phyloP scores from a whole-genome alignment of 2,797 vertebrate species.

The Gobio occitaniae region DNA sequence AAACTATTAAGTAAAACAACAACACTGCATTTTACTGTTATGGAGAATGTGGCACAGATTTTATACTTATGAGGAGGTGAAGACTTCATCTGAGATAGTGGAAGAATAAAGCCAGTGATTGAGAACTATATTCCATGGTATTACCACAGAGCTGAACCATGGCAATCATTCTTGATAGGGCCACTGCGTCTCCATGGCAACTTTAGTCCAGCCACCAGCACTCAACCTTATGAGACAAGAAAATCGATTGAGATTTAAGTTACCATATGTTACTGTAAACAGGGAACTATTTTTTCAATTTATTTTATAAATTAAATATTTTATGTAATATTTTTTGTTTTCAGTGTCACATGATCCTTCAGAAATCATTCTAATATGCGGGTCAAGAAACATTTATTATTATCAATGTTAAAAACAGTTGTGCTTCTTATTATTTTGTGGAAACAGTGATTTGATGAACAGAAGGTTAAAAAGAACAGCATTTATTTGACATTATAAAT shows the following conservation, averaged over 20 bases:
- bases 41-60: no score
- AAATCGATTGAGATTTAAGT: neutral
- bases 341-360: neutral
- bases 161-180: slow-evolving; percentile 47
- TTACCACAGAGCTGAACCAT: slow-evolving; percentile 24
- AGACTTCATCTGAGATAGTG: slow-evolving; percentile 14
- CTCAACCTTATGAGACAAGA: slow-evolving; percentile 13
- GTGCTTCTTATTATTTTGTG: neutral
- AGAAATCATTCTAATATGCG: neutral
- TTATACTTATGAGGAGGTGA: neutral
- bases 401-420: neutral
- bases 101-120: slow-evolving; percentile 8
- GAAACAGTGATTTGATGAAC: neutral
- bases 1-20: neutral
- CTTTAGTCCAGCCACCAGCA: slow-evolving; percentile 25
- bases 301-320: no score
- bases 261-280: neutral
- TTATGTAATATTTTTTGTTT: neutral
- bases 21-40: neutral
- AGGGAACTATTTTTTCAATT: neutral
- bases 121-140: slow-evolving; percentile 29
- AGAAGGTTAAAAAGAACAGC: no score
- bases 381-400: neutral
- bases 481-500: no score
- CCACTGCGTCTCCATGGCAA: slow-evolving; percentile 50